phyloP scores from a whole-genome alignment of 2,888 invertebrate genomes.

The Aproaerema taeniolella region DNA sequence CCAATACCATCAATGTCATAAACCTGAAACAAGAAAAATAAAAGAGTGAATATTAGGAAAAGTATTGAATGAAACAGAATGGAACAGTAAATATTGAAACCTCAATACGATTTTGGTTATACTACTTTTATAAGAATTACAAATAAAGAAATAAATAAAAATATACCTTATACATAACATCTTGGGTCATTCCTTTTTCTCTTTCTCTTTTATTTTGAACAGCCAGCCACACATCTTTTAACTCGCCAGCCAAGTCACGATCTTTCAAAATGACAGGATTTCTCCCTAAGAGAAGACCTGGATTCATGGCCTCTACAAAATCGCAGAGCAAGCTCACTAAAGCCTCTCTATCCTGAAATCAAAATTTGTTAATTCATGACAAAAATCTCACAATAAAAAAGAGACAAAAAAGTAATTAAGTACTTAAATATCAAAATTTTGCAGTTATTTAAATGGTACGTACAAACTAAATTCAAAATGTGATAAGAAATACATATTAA shows the following conservation, averaged over 20 bases:
- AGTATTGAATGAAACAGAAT: constrained; percentile 3
- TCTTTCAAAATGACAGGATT: constrained; percentile 80
- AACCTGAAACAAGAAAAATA: constrained; percentile 41
- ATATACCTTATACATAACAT: constrained; percentile 69
- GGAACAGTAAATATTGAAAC: too few species aligned
- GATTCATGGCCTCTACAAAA: constrained; percentile 85
- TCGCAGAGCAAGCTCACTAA: constrained; percentile 83
- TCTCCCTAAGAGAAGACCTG: constrained; percentile 78
- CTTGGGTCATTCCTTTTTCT: constrained; percentile 65
- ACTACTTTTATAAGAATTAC: too few species aligned
- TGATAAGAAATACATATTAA: too few species aligned
- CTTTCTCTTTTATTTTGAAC: constrained; percentile 79
- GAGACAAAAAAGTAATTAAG: too few species aligned
- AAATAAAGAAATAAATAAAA: background rate
- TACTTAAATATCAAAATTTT: too few species aligned
- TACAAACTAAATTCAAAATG: too few species aligned
- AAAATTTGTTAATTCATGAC: too few species aligned
- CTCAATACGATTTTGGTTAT: too few species aligned
- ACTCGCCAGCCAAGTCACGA: constrained; percentile 82
- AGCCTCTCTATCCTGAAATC: constrained; percentile 78
- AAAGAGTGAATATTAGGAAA: background rate
- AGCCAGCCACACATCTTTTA: constrained; percentile 85
- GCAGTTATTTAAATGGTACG: too few species aligned
- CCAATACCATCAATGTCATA: constrained; percentile 71
- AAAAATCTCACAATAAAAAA: too few species aligned